Evolutionary conservation across 2,113 vertebrate species (phyloP).

Genomic region (Lamprotornis superbus): DNA sequence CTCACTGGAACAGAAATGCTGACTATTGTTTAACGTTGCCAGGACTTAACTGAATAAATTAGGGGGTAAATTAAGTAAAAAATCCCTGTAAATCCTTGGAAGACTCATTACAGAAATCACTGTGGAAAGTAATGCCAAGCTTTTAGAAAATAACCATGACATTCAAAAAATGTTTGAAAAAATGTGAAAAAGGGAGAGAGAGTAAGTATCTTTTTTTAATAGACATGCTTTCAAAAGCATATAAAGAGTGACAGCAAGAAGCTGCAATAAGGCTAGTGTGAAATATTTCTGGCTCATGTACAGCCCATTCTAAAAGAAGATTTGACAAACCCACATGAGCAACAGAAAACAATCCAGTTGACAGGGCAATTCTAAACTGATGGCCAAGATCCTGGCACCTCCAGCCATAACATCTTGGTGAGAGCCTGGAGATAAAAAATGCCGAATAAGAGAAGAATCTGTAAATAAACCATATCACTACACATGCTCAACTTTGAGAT

Average conservation of each 20-base stretch:
- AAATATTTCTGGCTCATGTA: background rate
- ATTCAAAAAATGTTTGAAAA: constrained; percentile 3
- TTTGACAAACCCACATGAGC: background rate
- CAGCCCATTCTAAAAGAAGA: background rate
- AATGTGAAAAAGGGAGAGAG: background rate
- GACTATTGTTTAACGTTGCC: background rate
- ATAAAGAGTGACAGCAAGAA: background rate
- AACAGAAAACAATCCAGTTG: background rate
- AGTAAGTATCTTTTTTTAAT: background rate
- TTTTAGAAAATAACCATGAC: background rate
- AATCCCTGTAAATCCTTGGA: background rate
- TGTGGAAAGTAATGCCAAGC: background rate
- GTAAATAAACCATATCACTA: background rate
- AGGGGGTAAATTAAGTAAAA: background rate
- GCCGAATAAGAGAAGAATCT: background rate
- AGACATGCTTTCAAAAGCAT: background rate
- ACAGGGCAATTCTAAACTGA: background rate
- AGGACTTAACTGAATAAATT: background rate
- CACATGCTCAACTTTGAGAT: background rate
- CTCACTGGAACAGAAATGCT: constrained; percentile 7
- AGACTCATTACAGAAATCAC: background rate
- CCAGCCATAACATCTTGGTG: background rate
- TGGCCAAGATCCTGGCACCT: background rate
- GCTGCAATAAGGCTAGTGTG: background rate
- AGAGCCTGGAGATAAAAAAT: background rate